Conservation (phyloP, 2,113 vertebrate genomes). For the Oostethus manadensis region DNA sequence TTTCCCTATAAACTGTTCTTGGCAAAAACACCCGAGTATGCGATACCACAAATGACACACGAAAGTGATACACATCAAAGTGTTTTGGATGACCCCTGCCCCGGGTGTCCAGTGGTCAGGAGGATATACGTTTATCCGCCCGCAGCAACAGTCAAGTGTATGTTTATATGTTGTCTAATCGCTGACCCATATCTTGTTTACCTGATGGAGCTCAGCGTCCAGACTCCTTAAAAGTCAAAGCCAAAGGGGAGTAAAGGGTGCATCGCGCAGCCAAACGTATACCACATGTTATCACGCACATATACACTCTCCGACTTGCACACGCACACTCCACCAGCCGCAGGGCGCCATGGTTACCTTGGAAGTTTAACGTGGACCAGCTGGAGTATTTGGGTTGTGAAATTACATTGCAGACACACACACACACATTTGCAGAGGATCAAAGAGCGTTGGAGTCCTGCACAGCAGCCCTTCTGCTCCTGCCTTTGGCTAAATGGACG, state of each 20-base stretch:
- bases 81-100: conserved; percentile 48
- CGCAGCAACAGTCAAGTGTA: conserved; percentile 46
- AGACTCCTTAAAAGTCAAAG: conserved; percentile 78
- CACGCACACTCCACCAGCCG: conserved; percentile 65
- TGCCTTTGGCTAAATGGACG: conserved; percentile 75
- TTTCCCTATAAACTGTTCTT: conserved; percentile 32
- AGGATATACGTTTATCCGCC: conserved; percentile 47
- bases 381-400: conserved; percentile 80
- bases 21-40: conserved; percentile 27
- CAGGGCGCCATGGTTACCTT: conserved; percentile 80
- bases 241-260: conserved; percentile 58
- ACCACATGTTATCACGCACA: conserved; percentile 76
- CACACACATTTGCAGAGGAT: conserved; percentile 66
- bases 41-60: conserved; percentile 42
- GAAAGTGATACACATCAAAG: conserved; percentile 39
- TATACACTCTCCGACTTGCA: conserved; percentile 15
- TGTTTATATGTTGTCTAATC: conserved; percentile 76
- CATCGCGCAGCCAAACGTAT: conserved; percentile 77
- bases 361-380: conserved; percentile 84
- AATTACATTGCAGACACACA: conserved; percentile 73
- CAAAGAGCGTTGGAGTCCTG: conserved; percentile 69
- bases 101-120: conserved; percentile 33
- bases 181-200: conserved; percentile 80
- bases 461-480: conserved; percentile 74
- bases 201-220: conserved; percentile 70